Conservation (phyloP, 1,140 invertebrate species). For the Polyergus mexicanus region DNA sequence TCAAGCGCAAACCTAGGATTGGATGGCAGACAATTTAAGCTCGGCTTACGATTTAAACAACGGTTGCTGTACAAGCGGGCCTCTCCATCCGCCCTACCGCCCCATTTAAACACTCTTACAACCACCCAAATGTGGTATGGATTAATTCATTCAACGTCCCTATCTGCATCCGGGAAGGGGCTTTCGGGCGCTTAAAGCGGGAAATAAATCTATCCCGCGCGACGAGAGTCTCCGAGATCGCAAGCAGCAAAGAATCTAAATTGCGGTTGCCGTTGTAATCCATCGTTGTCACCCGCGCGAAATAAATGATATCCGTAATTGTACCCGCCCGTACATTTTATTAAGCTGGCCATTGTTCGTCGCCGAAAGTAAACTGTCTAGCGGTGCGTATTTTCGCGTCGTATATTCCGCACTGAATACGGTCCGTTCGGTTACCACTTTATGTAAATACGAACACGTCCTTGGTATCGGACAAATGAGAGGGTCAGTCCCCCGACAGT, state of each 20-base stretch:
- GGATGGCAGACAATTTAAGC: slow-evolving; percentile 64
- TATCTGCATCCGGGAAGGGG: slow-evolving; percentile 61
- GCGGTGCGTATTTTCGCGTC: slow-evolving; percentile 36
- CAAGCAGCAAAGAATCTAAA: slow-evolving; percentile 61
- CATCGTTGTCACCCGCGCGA: slow-evolving; percentile 60
- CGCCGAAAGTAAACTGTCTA: slow-evolving; percentile 50
- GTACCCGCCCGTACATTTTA: slow-evolving; percentile 53
- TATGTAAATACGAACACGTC: slow-evolving; percentile 11
- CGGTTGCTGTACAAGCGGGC: slow-evolving; percentile 61
- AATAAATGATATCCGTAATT: slow-evolving; percentile 64
- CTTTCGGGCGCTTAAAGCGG: slow-evolving; percentile 59
- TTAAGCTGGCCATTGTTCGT: slow-evolving; percentile 58
- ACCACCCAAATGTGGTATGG: slow-evolving; percentile 63
- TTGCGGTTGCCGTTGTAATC: slow-evolving; percentile 63
- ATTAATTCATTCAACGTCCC: slow-evolving; percentile 65
- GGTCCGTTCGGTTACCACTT: neutral
- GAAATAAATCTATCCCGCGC: slow-evolving; percentile 63
- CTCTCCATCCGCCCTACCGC: neutral
- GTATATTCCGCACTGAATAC: slow-evolving; percentile 35
- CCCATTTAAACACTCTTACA: slow-evolving; percentile 62
- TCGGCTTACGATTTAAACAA: slow-evolving; percentile 65
- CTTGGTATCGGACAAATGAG: neutral
- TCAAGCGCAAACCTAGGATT: slow-evolving; percentile 64
- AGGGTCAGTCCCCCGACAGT: neutral
- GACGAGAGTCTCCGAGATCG: slow-evolving; percentile 60